A percentile compares a stretch with the other conserved stretches of the same genome.
Conservation (phyloP, 1,140 invertebrate genomes). For the Archivesica marissinica region DNA sequence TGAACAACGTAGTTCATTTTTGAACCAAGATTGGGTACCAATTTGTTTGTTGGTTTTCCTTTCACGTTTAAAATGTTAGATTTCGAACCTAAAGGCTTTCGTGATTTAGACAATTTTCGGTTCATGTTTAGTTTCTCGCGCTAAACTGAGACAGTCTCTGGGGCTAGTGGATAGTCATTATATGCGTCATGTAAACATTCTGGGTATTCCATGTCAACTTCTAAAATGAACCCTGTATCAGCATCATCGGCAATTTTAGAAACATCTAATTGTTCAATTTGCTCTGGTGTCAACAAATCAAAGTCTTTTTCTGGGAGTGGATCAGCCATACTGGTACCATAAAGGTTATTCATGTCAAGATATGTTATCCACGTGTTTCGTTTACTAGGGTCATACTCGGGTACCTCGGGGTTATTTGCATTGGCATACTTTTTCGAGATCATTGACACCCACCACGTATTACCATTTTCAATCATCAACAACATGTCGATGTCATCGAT, state of each 20-base stretch:
- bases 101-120: too few relatives aligned
- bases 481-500: slow-evolving; percentile 72
- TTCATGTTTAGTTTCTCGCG: too few relatives aligned
- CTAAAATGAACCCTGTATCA: slow-evolving; percentile 16
- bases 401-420: slow-evolving; percentile 71
- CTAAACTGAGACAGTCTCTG: too few relatives aligned
- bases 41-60: too few relatives aligned
- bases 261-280: slow-evolving; percentile 62
- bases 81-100: too few relatives aligned
- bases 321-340: slow-evolving; percentile 70
- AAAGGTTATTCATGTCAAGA: slow-evolving; percentile 77
- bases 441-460: slow-evolving; percentile 68
- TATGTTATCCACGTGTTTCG: slow-evolving; percentile 68
- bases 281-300: slow-evolving; percentile 80
- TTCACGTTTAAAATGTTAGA: too few relatives aligned
- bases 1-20: too few relatives aligned
- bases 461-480: slow-evolving; percentile 75
- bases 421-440: slow-evolving; percentile 67
- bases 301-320: slow-evolving; percentile 65
- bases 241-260: not conserved
- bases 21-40: too few relatives aligned
- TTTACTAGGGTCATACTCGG: slow-evolving; percentile 56
- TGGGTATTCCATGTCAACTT: slow-evolving; percentile 63
- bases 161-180: too few relatives aligned
- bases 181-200: slow-evolving; percentile 84